These are phyloP conservation scores for Helicoverpa armigera DNA, from an alignment of 1,140 invertebrate species.

Conservation along the genomic window DNA sequence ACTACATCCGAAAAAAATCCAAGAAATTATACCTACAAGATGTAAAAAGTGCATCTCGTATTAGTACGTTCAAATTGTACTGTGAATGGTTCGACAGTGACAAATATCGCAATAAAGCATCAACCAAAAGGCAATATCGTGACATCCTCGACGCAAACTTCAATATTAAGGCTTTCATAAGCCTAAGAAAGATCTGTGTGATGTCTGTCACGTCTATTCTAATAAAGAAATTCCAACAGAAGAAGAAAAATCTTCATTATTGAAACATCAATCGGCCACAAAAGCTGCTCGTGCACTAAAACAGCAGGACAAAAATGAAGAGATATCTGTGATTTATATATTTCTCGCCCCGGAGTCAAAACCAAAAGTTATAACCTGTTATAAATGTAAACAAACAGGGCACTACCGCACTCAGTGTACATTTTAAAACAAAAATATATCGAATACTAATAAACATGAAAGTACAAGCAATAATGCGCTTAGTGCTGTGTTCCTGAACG, in stretches of 20 bases:
- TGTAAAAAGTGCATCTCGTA: background rate
- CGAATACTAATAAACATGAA: too few relatives aligned
- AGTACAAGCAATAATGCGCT: too few relatives aligned
- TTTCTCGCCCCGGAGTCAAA: too few relatives aligned
- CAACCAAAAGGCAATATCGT: slow-evolving; percentile 45
- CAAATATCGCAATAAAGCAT: slow-evolving; percentile 14
- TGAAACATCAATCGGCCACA: background rate
- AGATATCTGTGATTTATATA: too few relatives aligned
- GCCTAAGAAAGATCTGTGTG: slow-evolving; percentile 52
- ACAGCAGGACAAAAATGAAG: slow-evolving; percentile 46
- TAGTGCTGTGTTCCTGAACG: too few relatives aligned
- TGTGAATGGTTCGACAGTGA: slow-evolving; percentile 40
- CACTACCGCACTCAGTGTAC: too few relatives aligned
- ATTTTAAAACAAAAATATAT: too few relatives aligned
- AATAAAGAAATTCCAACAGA: slow-evolving; percentile 39
- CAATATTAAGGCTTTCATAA: slow-evolving; percentile 47
- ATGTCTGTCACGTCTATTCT: slow-evolving; percentile 48
- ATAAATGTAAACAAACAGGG: too few relatives aligned
- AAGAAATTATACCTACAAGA: slow-evolving; percentile 53
- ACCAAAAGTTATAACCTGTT: too few relatives aligned
- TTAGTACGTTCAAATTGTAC: slow-evolving; percentile 54
- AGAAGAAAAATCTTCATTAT: background rate
- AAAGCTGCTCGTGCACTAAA: slow-evolving; percentile 50
- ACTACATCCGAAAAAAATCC: slow-evolving; percentile 47
- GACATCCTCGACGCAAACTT: slow-evolving; percentile 50